These are phyloP conservation scores for Callopanchax toddi DNA, from an alignment of 2,113 vertebrate species.

Conservation along the genomic window DNA sequence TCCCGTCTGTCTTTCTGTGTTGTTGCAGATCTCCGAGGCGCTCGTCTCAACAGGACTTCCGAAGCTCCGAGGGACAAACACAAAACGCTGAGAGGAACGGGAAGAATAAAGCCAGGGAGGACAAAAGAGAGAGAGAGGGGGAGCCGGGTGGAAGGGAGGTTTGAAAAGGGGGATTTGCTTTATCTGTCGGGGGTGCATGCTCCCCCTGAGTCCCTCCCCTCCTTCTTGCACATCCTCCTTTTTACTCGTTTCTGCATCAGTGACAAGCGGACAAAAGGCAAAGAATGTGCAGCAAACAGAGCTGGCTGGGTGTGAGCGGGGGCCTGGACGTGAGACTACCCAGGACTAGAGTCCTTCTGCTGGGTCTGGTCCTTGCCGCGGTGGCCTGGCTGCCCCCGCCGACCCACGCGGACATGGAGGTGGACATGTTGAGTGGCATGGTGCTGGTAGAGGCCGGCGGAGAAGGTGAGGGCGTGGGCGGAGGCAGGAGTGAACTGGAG, in stretches of 20 bases:
- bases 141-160: slow-evolving; percentile 30
- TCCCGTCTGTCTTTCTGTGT: slow-evolving; percentile 21
- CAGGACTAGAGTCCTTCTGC: slow-evolving; percentile 65
- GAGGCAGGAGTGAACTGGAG: slow-evolving; percentile 82
- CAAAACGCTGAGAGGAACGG: slow-evolving; percentile 48
- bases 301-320: slow-evolving; percentile 64
- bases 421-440: slow-evolving; percentile 75
- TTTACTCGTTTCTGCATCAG: slow-evolving; percentile 29
- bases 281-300: slow-evolving; percentile 73
- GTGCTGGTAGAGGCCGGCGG: slow-evolving; percentile 31
- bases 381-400: slow-evolving; percentile 71
- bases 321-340: slow-evolving; percentile 55
- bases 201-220: slow-evolving; percentile 33
- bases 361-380: slow-evolving; percentile 76
- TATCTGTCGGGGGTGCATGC: slow-evolving; percentile 69
- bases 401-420: slow-evolving; percentile 57
- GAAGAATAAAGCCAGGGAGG: slow-evolving; percentile 36
- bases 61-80: slow-evolving; percentile 59
- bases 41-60: slow-evolving; percentile 63
- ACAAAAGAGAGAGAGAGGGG: slow-evolving; percentile 33
- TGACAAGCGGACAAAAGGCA: slow-evolving; percentile 38
- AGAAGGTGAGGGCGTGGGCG: slow-evolving; percentile 62
- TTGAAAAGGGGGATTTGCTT: slow-evolving; percentile 69
- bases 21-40: slow-evolving; percentile 65
- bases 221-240: slow-evolving; percentile 57